Base-by-base conservation (phyloP, 1,140 invertebrate genomes). In the Macrotrachela quadricornifera region DNA sequence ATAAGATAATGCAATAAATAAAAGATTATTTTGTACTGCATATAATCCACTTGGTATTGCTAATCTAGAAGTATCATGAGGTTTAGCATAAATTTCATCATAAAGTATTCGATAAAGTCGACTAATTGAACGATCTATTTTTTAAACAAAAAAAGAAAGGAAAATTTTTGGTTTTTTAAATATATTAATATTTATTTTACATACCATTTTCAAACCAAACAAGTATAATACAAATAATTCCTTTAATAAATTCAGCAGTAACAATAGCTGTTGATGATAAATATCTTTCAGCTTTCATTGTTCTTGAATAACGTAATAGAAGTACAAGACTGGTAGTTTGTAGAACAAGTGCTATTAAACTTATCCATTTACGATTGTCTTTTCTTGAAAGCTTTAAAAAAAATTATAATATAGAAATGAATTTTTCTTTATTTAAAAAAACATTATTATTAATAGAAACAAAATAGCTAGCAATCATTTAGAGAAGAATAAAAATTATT, bases 1-100 rank as follows among this genome's bases (percentile, higher is more conserved):
- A 76, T 99, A 90, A 17, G 87, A 88, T 37, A 90, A 82, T 10
- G 91, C 92, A 37, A 96, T 75, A 70, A 95, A 97, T 1, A 97
- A 72, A 46, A 99, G 74, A 75, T 96, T 96, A 66, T 99, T 99
- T 70, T 99, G 94, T 57, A 97, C 70, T 43, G 90, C 79, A 63
- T 99, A 99, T 0, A 96, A 74, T 61, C 94, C 75, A 4, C 90
- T 90, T 51, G 91, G 91, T 16, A 50, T 51, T 37, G 30, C 43
- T 17, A 53, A 39, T 46, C 50, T 45, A 10, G 56, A 14, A 30
- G 42, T 49, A 10, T 54, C 51, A 14, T 16, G 11, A 9, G 50
- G 45, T 41, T 44, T 50, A 30, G 49, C 12, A 13, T 47, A 40
- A 17, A 49, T 54, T 54, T 49, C 55, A 10, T 56, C 43, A 8